Base-by-base conservation (phyloP, 2,113 vertebrate species). In the Microtus pennsylvanicus region DNA sequence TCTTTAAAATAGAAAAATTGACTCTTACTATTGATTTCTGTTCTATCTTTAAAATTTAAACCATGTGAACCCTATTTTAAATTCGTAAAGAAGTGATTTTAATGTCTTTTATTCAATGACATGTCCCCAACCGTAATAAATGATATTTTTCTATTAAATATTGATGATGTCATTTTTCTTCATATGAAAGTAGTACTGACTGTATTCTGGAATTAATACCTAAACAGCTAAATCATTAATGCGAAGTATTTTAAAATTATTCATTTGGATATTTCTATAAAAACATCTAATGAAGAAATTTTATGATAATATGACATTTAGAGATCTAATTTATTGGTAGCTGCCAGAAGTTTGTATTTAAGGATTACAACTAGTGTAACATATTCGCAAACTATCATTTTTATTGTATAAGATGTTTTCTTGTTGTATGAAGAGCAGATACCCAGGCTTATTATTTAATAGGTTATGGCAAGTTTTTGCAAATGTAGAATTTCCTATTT, bases 401-500 rank as follows among this genome's bases (percentile, higher is more conserved):
- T 22, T 94, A n/a, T 75, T 33, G 3, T 67, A 14, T 22, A 50
- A 65, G 65, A 89, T 50, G 24, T 42, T 58, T 81, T 7, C 11
- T 72, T n/a, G 1, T 33, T 93, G 89, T 88, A 83, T 74, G 80
- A 80, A 86, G n/a, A 5, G 0, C 7, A 72, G 93, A 78, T 8
- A 88, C 28, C 61, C 10, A 45, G 95, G 42, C 58, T 69, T 14
- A 72, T 45, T 9, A 13, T 65, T 93, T 38, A 75, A n/a, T 24
- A 96, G 47, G 87, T 52, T 69, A n/a, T 45, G 16, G 58, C 63
- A 78, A 1, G 19, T 5, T 93, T 89, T 72, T 42, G 2, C 86
- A 75, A 65, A 42, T 94, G 10, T 70, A 19, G 82, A 82, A 89
- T 90, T 58, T 90, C 13, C 86, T 5, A 1, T 55, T 95, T 96